Evolutionary conservation across 2,113 vertebrate genomes (phyloP).

Genomic region (Cephalopholis sonnerati): DNA sequence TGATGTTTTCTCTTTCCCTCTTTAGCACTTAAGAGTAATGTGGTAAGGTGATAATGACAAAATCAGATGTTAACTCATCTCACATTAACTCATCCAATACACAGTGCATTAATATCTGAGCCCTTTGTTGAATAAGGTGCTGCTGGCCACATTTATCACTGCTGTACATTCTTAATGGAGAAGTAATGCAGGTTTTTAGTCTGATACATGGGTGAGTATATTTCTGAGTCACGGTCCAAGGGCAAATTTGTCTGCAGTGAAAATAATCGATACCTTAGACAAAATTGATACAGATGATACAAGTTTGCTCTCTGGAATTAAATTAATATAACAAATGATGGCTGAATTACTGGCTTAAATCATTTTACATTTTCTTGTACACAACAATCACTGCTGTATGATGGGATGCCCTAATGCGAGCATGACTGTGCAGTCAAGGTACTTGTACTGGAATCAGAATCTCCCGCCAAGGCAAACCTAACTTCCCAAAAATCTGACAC

Average conservation of each 20-base stretch:
- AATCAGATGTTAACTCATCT: neutral
- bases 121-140: neutral
- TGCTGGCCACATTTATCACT: neutral
- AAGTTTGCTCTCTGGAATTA: constrained; percentile 24
- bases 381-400: neutral
- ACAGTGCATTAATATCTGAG: neutral
- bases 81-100: neutral
- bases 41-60: neutral
- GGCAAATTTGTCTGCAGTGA: neutral
- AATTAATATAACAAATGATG: constrained; percentile 6
- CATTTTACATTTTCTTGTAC: neutral
- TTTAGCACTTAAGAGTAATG: neutral
- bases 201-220: neutral
- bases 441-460: neutral
- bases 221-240: neutral
- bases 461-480: neutral
- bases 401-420: neutral
- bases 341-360: neutral
- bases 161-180: neutral
- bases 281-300: constrained; percentile 4
- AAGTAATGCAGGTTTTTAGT: neutral
- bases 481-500: neutral
- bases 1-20: neutral
- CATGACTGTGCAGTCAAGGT: neutral
- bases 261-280: constrained; percentile 25